Percentiles rank a stretch among this genome's conserved stretches.
Conservation (phyloP, 1,140 invertebrate species). For the Drosophila carrolli region DNA sequence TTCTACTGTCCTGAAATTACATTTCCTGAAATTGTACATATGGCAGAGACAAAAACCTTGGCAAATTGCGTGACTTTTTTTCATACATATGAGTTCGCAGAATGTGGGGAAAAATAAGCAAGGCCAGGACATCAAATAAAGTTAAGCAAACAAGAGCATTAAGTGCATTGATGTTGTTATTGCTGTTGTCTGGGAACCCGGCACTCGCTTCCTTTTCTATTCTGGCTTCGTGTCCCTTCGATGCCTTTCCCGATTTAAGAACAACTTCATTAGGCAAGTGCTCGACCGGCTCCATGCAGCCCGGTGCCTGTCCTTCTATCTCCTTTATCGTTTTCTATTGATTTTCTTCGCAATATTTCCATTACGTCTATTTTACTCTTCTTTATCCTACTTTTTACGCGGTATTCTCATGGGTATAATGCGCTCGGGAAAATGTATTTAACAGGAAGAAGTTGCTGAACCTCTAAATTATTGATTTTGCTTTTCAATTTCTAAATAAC, state of each 20-base stretch:
- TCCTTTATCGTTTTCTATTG: constrained; percentile 52
- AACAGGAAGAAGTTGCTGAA: background rate
- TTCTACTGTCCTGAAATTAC: background rate
- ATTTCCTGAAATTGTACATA: constrained; percentile 12
- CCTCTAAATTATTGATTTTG: too few relatives aligned
- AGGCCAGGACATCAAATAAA: constrained; percentile 63
- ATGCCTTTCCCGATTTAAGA: constrained; percentile 10
- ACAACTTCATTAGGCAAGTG: constrained; percentile 67
- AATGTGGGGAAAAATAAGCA: constrained; percentile 6
- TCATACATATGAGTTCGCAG: background rate
- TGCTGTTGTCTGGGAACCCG: constrained; percentile 16
- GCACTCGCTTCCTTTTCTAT: background rate
- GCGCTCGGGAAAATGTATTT: background rate
- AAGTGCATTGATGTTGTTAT: constrained; percentile 64
- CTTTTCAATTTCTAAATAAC: too few relatives aligned
- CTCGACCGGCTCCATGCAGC: constrained; percentile 30
- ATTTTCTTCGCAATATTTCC: constrained; percentile 60
- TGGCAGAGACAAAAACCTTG: constrained; percentile 3
- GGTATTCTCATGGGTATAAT: constrained; percentile 1
- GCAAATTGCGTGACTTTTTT: constrained; percentile 1
- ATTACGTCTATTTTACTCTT: constrained; percentile 40
- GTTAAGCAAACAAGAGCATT: constrained; percentile 71
- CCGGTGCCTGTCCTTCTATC: constrained; percentile 19
- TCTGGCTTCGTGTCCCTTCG: constrained; percentile 3
- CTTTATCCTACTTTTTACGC: constrained; percentile 9